These are phyloP conservation scores for Cossypha heuglini DNA, from an alignment of 2,797 vertebrate genomes.

Conservation along the genomic window DNA sequence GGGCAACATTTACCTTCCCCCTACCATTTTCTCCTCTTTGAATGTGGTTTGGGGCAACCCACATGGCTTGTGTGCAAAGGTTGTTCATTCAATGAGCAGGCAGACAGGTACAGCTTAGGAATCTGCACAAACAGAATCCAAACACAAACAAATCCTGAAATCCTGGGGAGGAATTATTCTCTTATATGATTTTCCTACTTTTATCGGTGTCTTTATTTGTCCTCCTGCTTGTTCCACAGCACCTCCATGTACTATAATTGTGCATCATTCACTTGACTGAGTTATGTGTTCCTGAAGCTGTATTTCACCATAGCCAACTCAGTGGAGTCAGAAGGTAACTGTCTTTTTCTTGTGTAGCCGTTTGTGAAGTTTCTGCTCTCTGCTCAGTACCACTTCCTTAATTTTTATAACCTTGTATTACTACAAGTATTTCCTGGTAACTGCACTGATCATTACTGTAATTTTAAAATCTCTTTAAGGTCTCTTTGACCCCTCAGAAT, in stretches of 20 bases:
- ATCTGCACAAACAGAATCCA: not conserved
- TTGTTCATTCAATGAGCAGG: not conserved
- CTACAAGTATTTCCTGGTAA: not conserved
- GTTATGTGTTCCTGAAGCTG: not conserved
- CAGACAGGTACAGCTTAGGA: not conserved
- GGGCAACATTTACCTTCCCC: not conserved
- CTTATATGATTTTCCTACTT: not conserved
- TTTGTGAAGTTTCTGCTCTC: not conserved
- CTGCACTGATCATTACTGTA: not conserved
- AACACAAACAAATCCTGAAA: not conserved
- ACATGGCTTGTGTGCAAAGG: not conserved
- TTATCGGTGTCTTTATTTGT: not conserved
- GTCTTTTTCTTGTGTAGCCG: not conserved
- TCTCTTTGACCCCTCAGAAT: not conserved
- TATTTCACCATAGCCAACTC: not conserved
- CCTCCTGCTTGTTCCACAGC: not conserved
- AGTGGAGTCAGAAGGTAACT: not conserved
- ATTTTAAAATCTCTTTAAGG: constrained; percentile 9
- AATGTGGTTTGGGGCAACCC: not conserved
- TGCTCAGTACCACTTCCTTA: not conserved
- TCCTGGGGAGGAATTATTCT: not conserved
- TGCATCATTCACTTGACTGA: not conserved
- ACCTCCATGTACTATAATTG: not conserved
- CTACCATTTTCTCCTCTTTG: not conserved
- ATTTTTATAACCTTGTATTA: not conserved